Conservation (phyloP, 2,888 invertebrate genomes). For the Tipula lateralis region DNA sequence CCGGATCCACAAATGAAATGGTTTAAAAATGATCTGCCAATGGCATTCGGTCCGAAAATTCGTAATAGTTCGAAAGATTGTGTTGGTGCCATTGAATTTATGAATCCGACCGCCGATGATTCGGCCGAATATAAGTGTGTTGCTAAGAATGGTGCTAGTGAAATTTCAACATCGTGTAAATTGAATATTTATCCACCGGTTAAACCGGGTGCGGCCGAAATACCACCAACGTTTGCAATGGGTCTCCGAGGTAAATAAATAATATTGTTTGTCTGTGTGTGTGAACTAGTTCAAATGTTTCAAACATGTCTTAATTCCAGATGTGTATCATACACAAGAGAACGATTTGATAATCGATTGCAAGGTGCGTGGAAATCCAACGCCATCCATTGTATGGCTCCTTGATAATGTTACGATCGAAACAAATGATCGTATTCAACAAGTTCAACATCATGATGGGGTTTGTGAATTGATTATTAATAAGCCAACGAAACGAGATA, state of each 20-base stretch:
- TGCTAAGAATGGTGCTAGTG: slow-evolving; percentile 70
- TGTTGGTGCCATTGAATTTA: slow-evolving; percentile 67
- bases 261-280: not conserved
- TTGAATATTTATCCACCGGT: slow-evolving; percentile 48
- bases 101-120: slow-evolving; percentile 61
- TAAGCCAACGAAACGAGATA: slow-evolving; percentile 60
- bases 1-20: slow-evolving; percentile 67
- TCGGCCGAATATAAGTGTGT: slow-evolving; percentile 79
- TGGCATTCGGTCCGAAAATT: slow-evolving; percentile 56
- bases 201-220: slow-evolving; percentile 45
- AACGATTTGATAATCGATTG: slow-evolving; percentile 75
- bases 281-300: not conserved
- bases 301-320: slow-evolving; percentile 50
- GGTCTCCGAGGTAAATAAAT: slow-evolving; percentile 58
- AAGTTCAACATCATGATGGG: slow-evolving; percentile 69
- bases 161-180: slow-evolving; percentile 65
- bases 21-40: slow-evolving; percentile 66
- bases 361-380: slow-evolving; percentile 69
- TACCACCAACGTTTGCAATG: slow-evolving; percentile 46
- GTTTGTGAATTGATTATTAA: slow-evolving; percentile 67
- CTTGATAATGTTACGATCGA: slow-evolving; percentile 61
- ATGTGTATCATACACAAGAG: slow-evolving; percentile 65
- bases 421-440: slow-evolving; percentile 56
- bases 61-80: slow-evolving; percentile 61
- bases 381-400: slow-evolving; percentile 69